A percentile compares a stretch with the other conserved stretches of the same genome.
Conservation (phyloP, 2,888 invertebrate species). For the Leptothorax acervorum region DNA sequence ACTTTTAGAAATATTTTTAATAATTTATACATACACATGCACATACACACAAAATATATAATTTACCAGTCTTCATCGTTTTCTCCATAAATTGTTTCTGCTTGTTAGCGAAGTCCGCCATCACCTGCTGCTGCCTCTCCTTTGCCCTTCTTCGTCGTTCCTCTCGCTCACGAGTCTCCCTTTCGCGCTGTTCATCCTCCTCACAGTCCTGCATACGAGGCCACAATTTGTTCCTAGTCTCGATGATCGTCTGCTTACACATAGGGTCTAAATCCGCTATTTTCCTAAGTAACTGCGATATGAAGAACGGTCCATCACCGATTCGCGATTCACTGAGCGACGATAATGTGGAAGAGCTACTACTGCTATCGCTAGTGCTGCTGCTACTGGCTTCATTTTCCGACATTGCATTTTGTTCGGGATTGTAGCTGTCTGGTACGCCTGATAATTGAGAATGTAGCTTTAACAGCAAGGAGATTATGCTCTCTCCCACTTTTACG, state of each 20-base stretch:
- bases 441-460: constrained; percentile 96
- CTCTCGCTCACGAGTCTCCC: constrained; percentile 92
- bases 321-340: constrained; percentile 85
- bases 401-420: constrained; percentile 78
- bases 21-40: background rate
- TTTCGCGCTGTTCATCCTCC: constrained; percentile 90
- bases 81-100: constrained; percentile 97
- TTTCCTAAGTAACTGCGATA: constrained; percentile 92
- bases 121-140: constrained; percentile 95
- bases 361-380: constrained; percentile 63
- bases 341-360: constrained; percentile 53
- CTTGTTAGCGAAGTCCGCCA: constrained; percentile 96
- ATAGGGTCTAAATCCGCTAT: constrained; percentile 90
- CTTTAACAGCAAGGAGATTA: constrained; percentile 95
- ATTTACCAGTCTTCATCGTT: constrained; percentile 88
- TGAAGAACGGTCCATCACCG: constrained; percentile 96
- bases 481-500: constrained; percentile 93
- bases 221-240: constrained; percentile 92
- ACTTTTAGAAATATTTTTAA: background rate
- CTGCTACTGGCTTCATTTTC: constrained; percentile 81
- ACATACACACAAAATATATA: constrained; percentile 1
- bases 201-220: constrained; percentile 93
- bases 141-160: constrained; percentile 94
- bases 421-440: constrained; percentile 91
- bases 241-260: constrained; percentile 90